A percentile compares a stretch with the other conserved stretches of the same genome.
phyloP scores from a whole-genome alignment of 2,113 vertebrate species.

The Polyodon spathula region DNA sequence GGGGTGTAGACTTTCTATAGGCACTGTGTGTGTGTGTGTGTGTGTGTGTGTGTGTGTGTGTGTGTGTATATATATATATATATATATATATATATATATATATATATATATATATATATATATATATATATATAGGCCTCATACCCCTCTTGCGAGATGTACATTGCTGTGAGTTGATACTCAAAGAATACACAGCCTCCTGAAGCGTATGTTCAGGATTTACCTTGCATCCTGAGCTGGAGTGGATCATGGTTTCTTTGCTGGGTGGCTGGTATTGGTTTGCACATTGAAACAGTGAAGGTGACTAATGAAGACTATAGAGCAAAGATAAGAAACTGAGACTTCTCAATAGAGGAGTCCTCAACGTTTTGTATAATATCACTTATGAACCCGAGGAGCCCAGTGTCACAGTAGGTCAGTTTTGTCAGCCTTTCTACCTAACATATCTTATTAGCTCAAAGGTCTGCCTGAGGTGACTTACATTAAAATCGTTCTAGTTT shows the following conservation, averaged over 20 bases:
- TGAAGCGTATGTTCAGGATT: not conserved
- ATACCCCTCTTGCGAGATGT: not conserved
- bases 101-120: too few relatives aligned
- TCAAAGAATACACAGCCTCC: not conserved
- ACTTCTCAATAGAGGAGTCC: not conserved
- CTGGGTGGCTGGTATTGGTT: not conserved
- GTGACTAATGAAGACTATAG: too few relatives aligned
- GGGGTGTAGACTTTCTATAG: too few relatives aligned
- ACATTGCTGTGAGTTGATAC: not conserved
- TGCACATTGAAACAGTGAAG: too few relatives aligned
- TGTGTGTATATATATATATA: too few relatives aligned
- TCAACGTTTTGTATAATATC: not conserved
- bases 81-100: too few relatives aligned
- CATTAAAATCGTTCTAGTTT: too few relatives aligned
- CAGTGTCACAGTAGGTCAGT: not conserved
- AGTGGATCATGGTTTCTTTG: too few relatives aligned
- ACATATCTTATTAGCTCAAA: too few relatives aligned
- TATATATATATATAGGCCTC: constrained; percentile 3
- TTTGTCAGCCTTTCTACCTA: not conserved
- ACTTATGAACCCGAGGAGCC: not conserved
- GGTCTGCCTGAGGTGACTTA: too few relatives aligned
- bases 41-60: too few relatives aligned
- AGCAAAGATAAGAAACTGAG: not conserved
- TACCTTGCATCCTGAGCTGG: not conserved
- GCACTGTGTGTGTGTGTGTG: too few relatives aligned